These are phyloP conservation scores for Geopemphigus sp. DNA, from an alignment of 1,140 invertebrate genomes.

Conservation along the genomic window DNA sequence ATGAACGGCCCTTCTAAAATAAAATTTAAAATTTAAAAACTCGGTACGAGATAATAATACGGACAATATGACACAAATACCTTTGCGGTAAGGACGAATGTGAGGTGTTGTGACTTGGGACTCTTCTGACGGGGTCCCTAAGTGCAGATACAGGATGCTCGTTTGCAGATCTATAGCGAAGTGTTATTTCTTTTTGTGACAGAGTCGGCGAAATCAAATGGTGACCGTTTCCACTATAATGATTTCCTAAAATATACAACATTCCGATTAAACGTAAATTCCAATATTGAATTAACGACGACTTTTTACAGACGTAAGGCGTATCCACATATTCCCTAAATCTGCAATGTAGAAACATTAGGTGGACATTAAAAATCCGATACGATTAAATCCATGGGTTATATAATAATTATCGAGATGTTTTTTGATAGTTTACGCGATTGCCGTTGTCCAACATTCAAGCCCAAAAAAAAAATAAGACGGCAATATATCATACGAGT, in stretches of 20 bases:
- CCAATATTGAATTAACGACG: too few species aligned
- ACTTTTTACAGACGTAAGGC: too few species aligned
- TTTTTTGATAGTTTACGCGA: too few species aligned
- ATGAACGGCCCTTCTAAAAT: constrained; percentile 68
- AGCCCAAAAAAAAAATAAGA: neutral
- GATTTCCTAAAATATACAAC: neutral
- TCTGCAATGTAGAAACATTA: too few species aligned
- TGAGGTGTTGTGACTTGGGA: constrained; percentile 53
- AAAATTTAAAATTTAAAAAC: neutral
- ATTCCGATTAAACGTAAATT: neutral
- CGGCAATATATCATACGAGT: neutral
- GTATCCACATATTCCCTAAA: too few species aligned
- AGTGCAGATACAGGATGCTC: constrained; percentile 49
- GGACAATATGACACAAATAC: constrained; percentile 45
- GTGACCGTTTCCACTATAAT: constrained; percentile 35
- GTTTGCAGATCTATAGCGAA: constrained; percentile 51
- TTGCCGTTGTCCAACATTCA: too few species aligned
- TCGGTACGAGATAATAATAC: neutral
- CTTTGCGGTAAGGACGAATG: constrained; percentile 54
- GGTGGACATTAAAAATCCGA: too few species aligned
- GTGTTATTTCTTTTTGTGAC: constrained; percentile 50
- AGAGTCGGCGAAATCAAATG: constrained; percentile 36
- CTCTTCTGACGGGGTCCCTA: constrained; percentile 53
- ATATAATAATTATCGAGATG: too few species aligned
- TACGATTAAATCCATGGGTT: too few species aligned